Percentiles rank a stretch among this genome's conserved stretches.
These are phyloP conservation scores for Anodontia alba DNA, from an alignment of 2,888 invertebrate genomes.

Conservation along the genomic window DNA sequence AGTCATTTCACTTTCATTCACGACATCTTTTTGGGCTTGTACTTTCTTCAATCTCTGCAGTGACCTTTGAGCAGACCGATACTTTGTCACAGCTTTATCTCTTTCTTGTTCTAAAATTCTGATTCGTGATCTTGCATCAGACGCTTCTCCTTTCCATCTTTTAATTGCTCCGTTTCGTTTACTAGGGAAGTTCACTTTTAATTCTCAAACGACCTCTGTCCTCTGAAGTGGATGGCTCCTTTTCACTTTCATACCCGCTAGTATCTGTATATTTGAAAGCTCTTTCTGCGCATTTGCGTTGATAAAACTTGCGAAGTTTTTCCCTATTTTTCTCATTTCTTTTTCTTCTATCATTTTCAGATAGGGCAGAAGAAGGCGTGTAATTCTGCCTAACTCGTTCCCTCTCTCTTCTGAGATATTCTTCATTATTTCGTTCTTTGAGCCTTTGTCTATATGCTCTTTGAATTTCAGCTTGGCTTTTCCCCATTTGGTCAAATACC, in stretches of 20 bases:
- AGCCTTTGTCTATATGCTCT: constrained; percentile 41
- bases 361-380: background rate
- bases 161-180: constrained; percentile 24
- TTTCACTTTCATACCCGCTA: constrained; percentile 19
- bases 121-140: constrained; percentile 25
- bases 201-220: constrained; percentile 18
- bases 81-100: background rate
- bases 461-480: constrained; percentile 50
- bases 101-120: constrained; percentile 36
- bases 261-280: background rate
- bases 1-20: constrained; percentile 11
- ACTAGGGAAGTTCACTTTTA: background rate
- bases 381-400: background rate
- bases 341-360: constrained; percentile 10
- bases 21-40: background rate
- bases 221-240: background rate
- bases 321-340: constrained; percentile 9
- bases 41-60: constrained; percentile 21
- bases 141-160: constrained; percentile 27
- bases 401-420: constrained; percentile 46
- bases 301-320: background rate
- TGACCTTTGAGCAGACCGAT: constrained; percentile 25
- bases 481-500: constrained; percentile 37
- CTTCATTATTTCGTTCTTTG: constrained; percentile 48
- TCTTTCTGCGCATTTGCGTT: constrained; percentile 14